Percentiles rank a stretch among this genome's conserved stretches.
phyloP scores from a whole-genome alignment of 2,113 vertebrate genomes.

The Rutilus rutilus region DNA sequence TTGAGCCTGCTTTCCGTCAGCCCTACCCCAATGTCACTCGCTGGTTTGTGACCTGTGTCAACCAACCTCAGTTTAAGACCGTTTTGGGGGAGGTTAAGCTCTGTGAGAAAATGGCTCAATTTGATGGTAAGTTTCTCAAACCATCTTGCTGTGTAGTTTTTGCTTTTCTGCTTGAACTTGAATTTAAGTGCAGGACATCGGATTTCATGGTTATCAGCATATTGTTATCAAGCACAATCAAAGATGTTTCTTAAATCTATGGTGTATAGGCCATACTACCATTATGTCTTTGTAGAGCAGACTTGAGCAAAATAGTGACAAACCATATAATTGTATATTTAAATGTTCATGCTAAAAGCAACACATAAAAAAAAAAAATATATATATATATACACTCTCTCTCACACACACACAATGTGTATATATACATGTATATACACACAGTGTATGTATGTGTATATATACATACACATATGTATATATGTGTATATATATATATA shows the following conservation, averaged over 20 bases:
- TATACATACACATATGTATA: too few species aligned
- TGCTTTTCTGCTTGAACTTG: not conserved
- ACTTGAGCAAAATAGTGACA: not conserved
- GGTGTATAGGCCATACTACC: not conserved
- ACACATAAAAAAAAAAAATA: not conserved
- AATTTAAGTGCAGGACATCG: not conserved
- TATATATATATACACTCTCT: too few species aligned
- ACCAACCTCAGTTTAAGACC: conserved; percentile 88
- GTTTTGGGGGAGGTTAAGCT: conserved; percentile 88
- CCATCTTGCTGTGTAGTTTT: not conserved
- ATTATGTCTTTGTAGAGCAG: not conserved
- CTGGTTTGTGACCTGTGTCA: conserved; percentile 89
- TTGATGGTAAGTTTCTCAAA: conserved; percentile 79
- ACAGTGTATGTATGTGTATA: too few species aligned
- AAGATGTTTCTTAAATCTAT: not conserved
- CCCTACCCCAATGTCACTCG: conserved; percentile 85
- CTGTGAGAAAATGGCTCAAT: conserved; percentile 94
- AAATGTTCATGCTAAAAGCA: not conserved
- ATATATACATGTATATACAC: not conserved
- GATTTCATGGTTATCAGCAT: not conserved
- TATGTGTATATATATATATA: too few species aligned
- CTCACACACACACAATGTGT: too few species aligned
- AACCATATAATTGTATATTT: not conserved
- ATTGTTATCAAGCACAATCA: not conserved
- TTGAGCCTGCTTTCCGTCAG: conserved; percentile 89